phyloP scores from a whole-genome alignment of 2,888 invertebrate genomes.

The Brachyptera putata region DNA sequence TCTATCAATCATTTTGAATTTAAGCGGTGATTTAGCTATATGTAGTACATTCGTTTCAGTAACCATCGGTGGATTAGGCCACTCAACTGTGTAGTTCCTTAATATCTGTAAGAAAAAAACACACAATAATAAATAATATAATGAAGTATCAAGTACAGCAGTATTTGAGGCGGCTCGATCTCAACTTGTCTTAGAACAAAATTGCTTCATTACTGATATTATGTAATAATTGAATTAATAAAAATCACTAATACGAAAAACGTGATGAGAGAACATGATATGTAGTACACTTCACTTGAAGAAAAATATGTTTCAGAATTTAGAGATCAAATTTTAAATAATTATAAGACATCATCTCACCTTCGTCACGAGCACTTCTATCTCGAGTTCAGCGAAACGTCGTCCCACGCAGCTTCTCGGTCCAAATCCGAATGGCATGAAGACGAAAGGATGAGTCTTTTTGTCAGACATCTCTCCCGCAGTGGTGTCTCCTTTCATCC shows the following conservation, averaged over 20 bases:
- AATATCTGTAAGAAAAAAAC: conserved; percentile 23
- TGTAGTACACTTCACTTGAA: too few relatives aligned
- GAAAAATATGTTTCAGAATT: too few relatives aligned
- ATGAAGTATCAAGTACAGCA: too few relatives aligned
- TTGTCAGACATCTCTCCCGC: conserved; percentile 39
- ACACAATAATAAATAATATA: too few relatives aligned
- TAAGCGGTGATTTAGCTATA: conserved; percentile 20
- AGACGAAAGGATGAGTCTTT: conserved; percentile 56
- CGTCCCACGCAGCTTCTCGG: conserved; percentile 64
- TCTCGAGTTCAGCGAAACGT: conserved; percentile 67
- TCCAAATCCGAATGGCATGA: conserved; percentile 65
- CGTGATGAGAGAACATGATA: too few relatives aligned
- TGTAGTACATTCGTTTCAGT: neutral
- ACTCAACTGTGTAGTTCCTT: conserved; percentile 26
- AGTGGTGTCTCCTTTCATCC: conserved; percentile 53
- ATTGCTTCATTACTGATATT: too few relatives aligned
- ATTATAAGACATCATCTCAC: too few relatives aligned
- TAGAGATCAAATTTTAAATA: too few relatives aligned
- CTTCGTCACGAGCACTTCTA: conserved; percentile 52
- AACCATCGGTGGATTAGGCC: conserved; percentile 1
- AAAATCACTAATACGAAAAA: too few relatives aligned
- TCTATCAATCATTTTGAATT: conserved; percentile 21
- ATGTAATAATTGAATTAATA: too few relatives aligned
- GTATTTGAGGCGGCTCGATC: too few relatives aligned
- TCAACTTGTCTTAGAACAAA: too few relatives aligned